Conservation (phyloP, 2,888 invertebrate species). For the Scotopteryx bipunctaria region DNA sequence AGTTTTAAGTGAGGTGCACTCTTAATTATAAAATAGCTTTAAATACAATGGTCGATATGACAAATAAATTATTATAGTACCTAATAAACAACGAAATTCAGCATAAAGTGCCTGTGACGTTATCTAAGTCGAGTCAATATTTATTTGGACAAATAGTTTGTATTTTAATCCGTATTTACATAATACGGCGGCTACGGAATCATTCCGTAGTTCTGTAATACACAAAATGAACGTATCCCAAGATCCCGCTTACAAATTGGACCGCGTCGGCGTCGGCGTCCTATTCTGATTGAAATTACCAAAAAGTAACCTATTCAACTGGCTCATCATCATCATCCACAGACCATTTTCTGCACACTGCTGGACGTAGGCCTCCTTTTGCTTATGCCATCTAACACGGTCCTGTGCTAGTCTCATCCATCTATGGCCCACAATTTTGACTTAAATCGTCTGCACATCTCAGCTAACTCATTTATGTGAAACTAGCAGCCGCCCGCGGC, state of each 20-base stretch:
- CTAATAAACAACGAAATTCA: background rate
- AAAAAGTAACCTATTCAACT: conserved; percentile 34
- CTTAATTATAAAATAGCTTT: too few relatives aligned
- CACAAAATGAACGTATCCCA: conserved; percentile 81
- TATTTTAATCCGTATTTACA: conserved; percentile 75
- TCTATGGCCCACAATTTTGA: too few relatives aligned
- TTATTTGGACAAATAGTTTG: conserved; percentile 60
- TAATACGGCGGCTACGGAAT: conserved; percentile 70
- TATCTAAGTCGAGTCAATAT: conserved; percentile 41
- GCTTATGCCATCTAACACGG: too few relatives aligned
- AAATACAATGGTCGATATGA: too few relatives aligned
- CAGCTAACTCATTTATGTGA: too few relatives aligned
- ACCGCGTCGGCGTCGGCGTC: conserved; percentile 55
- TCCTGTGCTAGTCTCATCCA: too few relatives aligned
- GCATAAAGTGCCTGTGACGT: background rate
- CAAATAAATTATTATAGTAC: background rate
- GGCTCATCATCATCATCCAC: too few relatives aligned
- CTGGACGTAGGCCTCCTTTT: too few relatives aligned
- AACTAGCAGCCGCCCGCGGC: too few relatives aligned
- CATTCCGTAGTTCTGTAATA: conserved; percentile 74
- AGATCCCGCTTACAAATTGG: conserved; percentile 82
- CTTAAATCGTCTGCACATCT: too few relatives aligned
- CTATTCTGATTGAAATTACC: conserved; percentile 56
- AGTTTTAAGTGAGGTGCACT: too few relatives aligned
- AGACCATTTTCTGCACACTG: too few relatives aligned